These are phyloP conservation scores for Craniophora ligustri DNA, from an alignment of 2,888 invertebrate species.

Conservation along the genomic window DNA sequence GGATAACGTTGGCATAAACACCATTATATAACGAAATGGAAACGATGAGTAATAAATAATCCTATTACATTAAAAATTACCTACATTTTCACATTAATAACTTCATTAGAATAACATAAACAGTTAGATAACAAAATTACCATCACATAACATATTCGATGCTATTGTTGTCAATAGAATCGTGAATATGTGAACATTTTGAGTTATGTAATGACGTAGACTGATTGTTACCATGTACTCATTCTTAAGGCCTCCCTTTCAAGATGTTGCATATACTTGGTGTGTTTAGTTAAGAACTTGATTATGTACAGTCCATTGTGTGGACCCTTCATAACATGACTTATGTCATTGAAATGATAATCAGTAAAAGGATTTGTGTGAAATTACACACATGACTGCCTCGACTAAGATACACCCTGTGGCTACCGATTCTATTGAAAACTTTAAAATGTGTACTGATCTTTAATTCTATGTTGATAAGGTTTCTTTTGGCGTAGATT, in stretches of 20 bases:
- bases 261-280: slow-evolving; percentile 28
- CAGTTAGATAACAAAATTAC: slow-evolving; percentile 6
- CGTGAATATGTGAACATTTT: not conserved
- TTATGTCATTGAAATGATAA: slow-evolving; percentile 88
- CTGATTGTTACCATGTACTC: slow-evolving; percentile 14
- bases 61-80: too few relatives aligned
- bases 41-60: not conserved
- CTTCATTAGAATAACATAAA: not conserved
- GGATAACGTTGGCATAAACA: not conserved
- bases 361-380: slow-evolving; percentile 84
- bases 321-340: slow-evolving; percentile 75
- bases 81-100: too few relatives aligned
- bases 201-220: slow-evolving; percentile 22
- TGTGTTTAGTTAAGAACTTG: slow-evolving; percentile 47
- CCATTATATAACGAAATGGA: not conserved
- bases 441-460: slow-evolving; percentile 24
- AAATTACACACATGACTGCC: slow-evolving; percentile 84
- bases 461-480: slow-evolving; percentile 36
- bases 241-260: slow-evolving; percentile 22
- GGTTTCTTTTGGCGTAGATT: slow-evolving; percentile 45
- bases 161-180: slow-evolving; percentile 5
- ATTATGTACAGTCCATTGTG: slow-evolving; percentile 66
- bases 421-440: slow-evolving; percentile 71
- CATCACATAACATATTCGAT: slow-evolving; percentile 8
- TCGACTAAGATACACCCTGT: slow-evolving; percentile 87